phyloP scores from a whole-genome alignment of 2,888 invertebrate species.

The Trissoscelio sp. region DNA sequence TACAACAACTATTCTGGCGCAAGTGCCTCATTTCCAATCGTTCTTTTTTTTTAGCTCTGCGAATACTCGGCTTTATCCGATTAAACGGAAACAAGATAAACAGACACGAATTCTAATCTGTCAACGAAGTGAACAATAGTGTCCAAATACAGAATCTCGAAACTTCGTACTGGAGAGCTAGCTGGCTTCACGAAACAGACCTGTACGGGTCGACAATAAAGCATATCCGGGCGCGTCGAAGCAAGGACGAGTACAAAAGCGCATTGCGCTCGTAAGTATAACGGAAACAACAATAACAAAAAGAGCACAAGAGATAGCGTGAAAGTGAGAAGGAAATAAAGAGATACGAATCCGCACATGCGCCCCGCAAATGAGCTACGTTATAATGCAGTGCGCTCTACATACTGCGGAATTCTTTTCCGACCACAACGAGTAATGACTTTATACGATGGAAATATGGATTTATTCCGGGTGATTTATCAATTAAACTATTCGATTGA shows the following conservation, averaged over 20 bases:
- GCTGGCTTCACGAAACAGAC: conserved; percentile 56
- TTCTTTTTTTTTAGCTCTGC: not conserved
- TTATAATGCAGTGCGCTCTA: conserved; percentile 37
- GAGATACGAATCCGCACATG: conserved; percentile 29
- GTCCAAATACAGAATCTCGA: conserved; percentile 58
- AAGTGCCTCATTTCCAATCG: not conserved
- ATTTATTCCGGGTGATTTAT: conserved; percentile 73
- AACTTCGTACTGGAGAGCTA: conserved; percentile 55
- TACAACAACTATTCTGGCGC: conserved; percentile 4
- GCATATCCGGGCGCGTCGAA: conserved; percentile 66
- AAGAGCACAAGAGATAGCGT: conserved; percentile 18
- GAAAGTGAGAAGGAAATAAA: conserved; percentile 33
- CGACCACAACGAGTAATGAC: conserved; percentile 65
- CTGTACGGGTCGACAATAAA: conserved; percentile 61
- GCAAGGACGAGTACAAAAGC: conserved; percentile 56
- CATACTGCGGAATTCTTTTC: conserved; percentile 11
- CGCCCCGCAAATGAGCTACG: conserved; percentile 38
- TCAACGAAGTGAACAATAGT: conserved; percentile 62
- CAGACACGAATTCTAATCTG: conserved; percentile 67
- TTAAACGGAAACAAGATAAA: conserved; percentile 60
- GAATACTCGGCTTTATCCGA: conserved; percentile 34
- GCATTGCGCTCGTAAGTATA: conserved; percentile 59
- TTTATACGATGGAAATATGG: conserved; percentile 72
- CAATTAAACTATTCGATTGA: conserved; percentile 73
- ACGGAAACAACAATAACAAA: conserved; percentile 61